Conservation (phyloP, 2,888 invertebrate species). For the Clunio marinus region DNA sequence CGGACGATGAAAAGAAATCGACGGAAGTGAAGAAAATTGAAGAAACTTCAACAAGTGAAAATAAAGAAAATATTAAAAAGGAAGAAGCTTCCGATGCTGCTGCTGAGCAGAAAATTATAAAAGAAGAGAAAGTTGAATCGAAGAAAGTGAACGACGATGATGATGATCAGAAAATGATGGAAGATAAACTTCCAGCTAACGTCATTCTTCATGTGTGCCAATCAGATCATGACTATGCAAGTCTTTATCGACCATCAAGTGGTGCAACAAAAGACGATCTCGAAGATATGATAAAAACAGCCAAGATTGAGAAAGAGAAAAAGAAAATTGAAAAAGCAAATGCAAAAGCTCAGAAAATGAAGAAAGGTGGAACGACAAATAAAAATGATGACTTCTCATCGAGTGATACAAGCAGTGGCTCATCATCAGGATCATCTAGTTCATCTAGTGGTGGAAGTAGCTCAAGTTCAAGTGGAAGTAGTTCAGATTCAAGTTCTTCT, state of each 20-base stretch:
- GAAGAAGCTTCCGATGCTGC: conserved; percentile 42
- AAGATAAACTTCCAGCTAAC: conserved; percentile 45
- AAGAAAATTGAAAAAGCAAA: conserved; percentile 40
- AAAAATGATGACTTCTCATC: conserved; percentile 58
- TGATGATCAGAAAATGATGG: neutral
- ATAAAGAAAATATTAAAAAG: conserved; percentile 64
- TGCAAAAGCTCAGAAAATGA: conserved; percentile 51
- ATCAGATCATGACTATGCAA: conserved; percentile 75
- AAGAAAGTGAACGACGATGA: neutral
- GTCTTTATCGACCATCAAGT: conserved; percentile 49
- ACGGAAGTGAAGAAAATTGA: conserved; percentile 38
- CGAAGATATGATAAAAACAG: conserved; percentile 44
- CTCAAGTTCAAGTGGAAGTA: conserved; percentile 62
- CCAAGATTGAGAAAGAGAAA: conserved; percentile 41
- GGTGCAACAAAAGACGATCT: conserved; percentile 43
- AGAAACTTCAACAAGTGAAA: conserved; percentile 67
- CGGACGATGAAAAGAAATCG: conserved; percentile 9
- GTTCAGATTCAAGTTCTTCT: conserved; percentile 59
- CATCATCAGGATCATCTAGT: conserved; percentile 75
- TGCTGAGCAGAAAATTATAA: conserved; percentile 35
- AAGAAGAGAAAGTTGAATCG: neutral
- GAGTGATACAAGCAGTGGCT: conserved; percentile 71
- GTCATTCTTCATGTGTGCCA: conserved; percentile 58
- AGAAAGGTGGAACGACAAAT: conserved; percentile 55
- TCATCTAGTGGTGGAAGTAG: conserved; percentile 72